phyloP scores from a whole-genome alignment of 2,113 vertebrate species.

The Macroglossus sobrinus region DNA sequence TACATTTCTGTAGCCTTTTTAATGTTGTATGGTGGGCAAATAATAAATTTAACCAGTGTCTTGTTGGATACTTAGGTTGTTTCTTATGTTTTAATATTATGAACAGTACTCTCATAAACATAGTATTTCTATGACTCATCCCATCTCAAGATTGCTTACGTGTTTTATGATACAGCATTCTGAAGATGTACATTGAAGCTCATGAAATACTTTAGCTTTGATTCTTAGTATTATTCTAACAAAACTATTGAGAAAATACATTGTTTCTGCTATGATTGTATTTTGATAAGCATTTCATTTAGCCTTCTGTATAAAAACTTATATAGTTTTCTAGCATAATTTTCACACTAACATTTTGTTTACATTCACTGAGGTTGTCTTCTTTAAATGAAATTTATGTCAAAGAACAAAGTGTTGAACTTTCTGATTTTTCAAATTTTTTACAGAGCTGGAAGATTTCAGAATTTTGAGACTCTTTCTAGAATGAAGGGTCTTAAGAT shows the following conservation, averaged over 20 bases:
- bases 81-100: not conserved
- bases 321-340: not conserved
- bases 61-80: not conserved
- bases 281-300: not conserved
- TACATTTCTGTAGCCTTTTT: not conserved
- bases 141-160: not conserved
- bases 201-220: not conserved
- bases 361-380: not conserved
- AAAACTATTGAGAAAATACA: conserved; percentile 5
- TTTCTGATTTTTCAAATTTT: not conserved
- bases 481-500: not conserved
- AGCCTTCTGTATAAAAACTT: not conserved
- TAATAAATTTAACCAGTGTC: not conserved
- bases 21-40: not conserved
- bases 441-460: not conserved
- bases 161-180: not conserved
- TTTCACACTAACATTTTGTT: conserved; percentile 6
- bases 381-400: not conserved
- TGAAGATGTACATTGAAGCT: not conserved
- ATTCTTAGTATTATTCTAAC: not conserved
- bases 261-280: not conserved
- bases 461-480: conserved; percentile 1
- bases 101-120: not conserved
- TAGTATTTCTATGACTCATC: not conserved
- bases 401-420: not conserved